Evolutionary conservation across 92 coral and sea anemone species (phyloP), one percentile per base, ranked within the genome.

Genomic region (Anthopleura xanthogrammica): DNA sequence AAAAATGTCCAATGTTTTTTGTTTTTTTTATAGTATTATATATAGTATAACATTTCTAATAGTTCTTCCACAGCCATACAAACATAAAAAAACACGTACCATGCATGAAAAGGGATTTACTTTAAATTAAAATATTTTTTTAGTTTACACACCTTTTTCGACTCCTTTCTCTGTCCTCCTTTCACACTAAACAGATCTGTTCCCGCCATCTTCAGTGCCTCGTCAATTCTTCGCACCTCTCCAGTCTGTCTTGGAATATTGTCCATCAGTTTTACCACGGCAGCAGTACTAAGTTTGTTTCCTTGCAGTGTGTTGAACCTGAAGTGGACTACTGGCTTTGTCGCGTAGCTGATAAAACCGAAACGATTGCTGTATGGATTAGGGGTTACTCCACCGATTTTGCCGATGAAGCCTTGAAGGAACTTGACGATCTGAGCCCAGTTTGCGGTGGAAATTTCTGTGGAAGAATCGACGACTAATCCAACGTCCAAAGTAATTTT

Each of bases 91-190:
- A 65, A 65, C 8, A 65, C 72, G 3, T 50, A 5, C 54, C 54
- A 50, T 11, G 54, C 8, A 58, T 13, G 1, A 60, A 60, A 60
- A 0, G 16, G 24, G 19, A 56, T 16, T 17, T 17, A 4, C 2
- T 29, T 23, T 13, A n/a, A 24, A 3, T 29, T 2, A 0, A n/a
- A n/a, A n/a, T n/a, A n/a, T n/a, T 3, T 3, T 3, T 62, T 4
- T 19, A 9, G 24, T 5, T n/a, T 60, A n/a, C 68, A 1, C 60
- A 91, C 94, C 94, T 88, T 88, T 58, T 83, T 86, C 12, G 94
- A 89, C 41, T 75, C 58, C 14, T 78, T 88, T 71, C 92, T 74
- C 40, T 89, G 83, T 70, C 94, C 94, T 41, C 87, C 94, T 74
- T 81, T 86, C 1, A 3, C 39, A 29, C 92, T 85, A 41, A 91